A percentile compares a stretch with the other conserved stretches of the same genome.
phyloP scores from a whole-genome alignment of 2,113 vertebrate genomes.

The Dipodomys merriami region DNA sequence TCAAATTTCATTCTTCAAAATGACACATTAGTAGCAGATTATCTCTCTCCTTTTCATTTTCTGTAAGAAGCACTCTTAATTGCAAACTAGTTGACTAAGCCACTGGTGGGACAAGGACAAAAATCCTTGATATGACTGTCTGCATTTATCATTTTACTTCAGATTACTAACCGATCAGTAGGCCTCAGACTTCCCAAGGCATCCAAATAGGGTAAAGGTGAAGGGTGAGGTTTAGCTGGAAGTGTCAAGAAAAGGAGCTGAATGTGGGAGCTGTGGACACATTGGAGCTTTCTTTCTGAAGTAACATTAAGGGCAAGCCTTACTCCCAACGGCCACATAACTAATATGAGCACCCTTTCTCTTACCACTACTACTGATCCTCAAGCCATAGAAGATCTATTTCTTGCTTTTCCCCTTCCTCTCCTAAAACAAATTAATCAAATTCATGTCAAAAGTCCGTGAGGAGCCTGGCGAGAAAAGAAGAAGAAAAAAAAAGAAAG shows the following conservation, averaged over 20 bases:
- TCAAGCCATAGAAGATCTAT: background rate
- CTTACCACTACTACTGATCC: background rate
- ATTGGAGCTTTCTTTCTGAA: background rate
- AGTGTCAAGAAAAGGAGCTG: slow-evolving; percentile 40
- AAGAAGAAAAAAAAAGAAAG: too few relatives aligned
- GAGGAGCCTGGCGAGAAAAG: too few relatives aligned
- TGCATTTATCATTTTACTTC: background rate
- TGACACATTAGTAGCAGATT: background rate
- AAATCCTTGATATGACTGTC: background rate
- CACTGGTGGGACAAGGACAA: slow-evolving; percentile 14
- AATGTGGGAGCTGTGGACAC: background rate
- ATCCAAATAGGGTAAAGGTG: slow-evolving; percentile 3
- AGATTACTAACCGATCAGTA: background rate
- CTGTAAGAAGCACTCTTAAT: slow-evolving; percentile 36
- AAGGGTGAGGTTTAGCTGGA: background rate
- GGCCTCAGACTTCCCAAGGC: background rate
- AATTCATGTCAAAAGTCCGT: too few relatives aligned
- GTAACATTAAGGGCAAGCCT: background rate
- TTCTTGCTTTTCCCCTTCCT: background rate
- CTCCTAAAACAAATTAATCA: background rate
- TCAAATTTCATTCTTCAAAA: slow-evolving; percentile 43
- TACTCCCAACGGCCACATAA: background rate
- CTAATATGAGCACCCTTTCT: background rate
- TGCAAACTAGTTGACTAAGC: background rate
- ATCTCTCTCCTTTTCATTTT: background rate